phyloP scores from a whole-genome alignment of 2,888 invertebrate genomes.

The Cryptosula pallasiana region DNA sequence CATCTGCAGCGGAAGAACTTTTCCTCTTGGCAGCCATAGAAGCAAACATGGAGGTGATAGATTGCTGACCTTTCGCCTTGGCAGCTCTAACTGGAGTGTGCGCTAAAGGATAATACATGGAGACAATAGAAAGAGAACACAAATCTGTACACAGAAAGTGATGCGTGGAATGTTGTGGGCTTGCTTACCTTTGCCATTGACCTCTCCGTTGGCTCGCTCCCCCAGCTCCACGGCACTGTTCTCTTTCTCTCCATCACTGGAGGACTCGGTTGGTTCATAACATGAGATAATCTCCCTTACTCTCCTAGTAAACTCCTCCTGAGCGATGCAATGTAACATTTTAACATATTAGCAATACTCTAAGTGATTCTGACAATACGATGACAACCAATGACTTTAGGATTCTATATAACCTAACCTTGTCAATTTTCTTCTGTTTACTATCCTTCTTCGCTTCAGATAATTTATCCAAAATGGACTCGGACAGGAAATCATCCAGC shows the following conservation, averaged over 20 bases:
- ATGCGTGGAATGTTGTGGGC: too few species aligned
- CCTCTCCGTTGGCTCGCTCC: background rate
- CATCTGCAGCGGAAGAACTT: background rate
- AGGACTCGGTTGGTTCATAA: conserved; percentile 6
- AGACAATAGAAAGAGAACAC: too few species aligned
- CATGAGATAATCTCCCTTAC: background rate
- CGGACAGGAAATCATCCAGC: background rate
- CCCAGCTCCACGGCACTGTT: background rate
- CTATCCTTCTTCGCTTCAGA: background rate
- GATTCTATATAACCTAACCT: too few species aligned
- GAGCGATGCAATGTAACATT: too few species aligned
- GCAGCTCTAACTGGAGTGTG: background rate
- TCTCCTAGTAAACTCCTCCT: conserved; percentile 8
- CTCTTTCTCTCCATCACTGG: conserved; percentile 21
- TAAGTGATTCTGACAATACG: too few species aligned
- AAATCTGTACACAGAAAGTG: too few species aligned
- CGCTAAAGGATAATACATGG: too few species aligned
- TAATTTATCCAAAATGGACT: conserved; percentile 11
- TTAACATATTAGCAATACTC: too few species aligned
- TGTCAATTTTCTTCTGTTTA: conserved; percentile 14
- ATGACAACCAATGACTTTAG: too few species aligned
- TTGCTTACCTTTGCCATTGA: background rate
- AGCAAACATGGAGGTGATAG: conserved; percentile 41
- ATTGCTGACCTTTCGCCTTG: conserved; percentile 33
- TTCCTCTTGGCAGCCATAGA: conserved; percentile 14